phyloP scores from a whole-genome alignment of 37 sponge, comb jelly and placozoan genomes.

The Chondrilla cf. caribensis region DNA sequence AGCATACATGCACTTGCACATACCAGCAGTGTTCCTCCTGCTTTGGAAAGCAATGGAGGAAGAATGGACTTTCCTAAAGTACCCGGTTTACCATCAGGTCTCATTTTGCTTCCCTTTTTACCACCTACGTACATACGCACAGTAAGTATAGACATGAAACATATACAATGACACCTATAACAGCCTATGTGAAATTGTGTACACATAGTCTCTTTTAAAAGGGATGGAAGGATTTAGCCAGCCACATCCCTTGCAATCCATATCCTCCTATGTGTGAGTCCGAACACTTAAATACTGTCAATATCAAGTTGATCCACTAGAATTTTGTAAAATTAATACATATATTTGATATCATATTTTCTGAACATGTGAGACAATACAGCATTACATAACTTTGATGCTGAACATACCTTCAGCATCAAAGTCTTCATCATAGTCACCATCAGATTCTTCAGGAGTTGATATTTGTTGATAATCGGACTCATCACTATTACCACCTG shows the following conservation, averaged over 20 bases:
- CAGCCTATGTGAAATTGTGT: no score
- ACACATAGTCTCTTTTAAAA: no score
- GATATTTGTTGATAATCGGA: conserved; percentile 53
- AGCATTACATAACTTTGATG: no score
- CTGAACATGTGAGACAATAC: no score
- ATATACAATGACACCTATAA: no score
- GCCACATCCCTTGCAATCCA: no score
- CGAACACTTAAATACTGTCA: no score
- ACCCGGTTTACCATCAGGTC: neutral
- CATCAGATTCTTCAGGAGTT: conserved; percentile 40
- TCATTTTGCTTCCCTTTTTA: neutral
- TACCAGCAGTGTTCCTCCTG: conserved; percentile 42
- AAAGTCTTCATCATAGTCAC: conserved; percentile 40
- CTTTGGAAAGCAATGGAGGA: conserved; percentile 53
- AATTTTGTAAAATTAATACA: no score
- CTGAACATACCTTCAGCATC: conserved; percentile 48
- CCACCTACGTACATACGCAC: neutral
- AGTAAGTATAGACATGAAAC: neutral
- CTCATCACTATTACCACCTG: conserved; percentile 35
- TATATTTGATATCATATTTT: no score
- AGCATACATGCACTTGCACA: neutral
- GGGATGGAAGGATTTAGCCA: no score
- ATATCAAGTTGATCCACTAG: no score
- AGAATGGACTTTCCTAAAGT: neutral
- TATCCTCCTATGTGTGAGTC: no score